Evolutionary conservation across 2,113 vertebrate genomes (phyloP).

Genomic region (Pteropus alecto): DNA sequence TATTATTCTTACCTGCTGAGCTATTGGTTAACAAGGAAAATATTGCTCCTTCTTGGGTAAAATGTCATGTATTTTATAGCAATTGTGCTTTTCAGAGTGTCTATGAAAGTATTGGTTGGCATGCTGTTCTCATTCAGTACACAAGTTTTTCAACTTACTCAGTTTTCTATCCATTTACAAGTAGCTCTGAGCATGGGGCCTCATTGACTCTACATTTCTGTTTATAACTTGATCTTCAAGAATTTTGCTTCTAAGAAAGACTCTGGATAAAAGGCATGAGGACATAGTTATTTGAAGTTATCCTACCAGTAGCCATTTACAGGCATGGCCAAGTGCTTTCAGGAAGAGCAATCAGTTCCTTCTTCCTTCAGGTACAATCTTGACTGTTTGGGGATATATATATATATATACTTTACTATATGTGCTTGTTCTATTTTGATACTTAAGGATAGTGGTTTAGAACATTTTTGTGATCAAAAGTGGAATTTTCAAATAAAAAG

Average conservation of each 20-base stretch:
- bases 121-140: background rate
- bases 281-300: slow-evolving; percentile 9
- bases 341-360: background rate
- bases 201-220: background rate
- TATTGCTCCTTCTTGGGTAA: background rate
- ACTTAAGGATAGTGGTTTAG: background rate
- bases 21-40: slow-evolving; percentile 32
- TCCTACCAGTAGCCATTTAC: background rate
- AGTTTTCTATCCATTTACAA: slow-evolving; percentile 14
- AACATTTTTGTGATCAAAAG: background rate
- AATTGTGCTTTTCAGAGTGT: slow-evolving; percentile 22
- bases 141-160: background rate
- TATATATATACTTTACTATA: background rate
- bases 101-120: background rate
- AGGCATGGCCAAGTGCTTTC: background rate
- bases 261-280: background rate
- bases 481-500: slow-evolving; percentile 13
- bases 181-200: background rate
- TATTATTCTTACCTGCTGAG: background rate
- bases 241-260: background rate
- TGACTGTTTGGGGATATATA: background rate
- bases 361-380: background rate
- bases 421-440: slow-evolving; percentile 18
- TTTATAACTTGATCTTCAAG: background rate
- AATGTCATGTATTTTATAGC: slow-evolving; percentile 30